phyloP scores from a whole-genome alignment of 2,113 vertebrate species.

The Pungitius pungitius region DNA sequence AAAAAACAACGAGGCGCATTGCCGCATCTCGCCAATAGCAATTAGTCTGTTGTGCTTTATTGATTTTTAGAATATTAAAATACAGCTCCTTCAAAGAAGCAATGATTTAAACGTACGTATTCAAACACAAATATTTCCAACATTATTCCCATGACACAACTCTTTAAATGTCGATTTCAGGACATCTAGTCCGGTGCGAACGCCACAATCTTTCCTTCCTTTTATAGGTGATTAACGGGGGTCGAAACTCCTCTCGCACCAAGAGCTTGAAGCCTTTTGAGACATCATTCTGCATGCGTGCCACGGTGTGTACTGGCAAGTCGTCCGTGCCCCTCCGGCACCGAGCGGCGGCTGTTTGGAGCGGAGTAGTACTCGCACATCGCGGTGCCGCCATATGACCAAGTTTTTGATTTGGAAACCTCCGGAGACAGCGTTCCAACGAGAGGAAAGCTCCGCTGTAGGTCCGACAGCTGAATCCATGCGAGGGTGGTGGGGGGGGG shows the following conservation, averaged over 20 bases:
- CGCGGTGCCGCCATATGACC: slow-evolving; percentile 61
- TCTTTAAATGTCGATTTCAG: slow-evolving; percentile 7
- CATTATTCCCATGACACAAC: not conserved
- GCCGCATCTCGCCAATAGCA: no score
- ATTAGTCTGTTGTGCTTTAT: not conserved
- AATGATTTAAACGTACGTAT: not conserved
- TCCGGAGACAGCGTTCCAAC: slow-evolving; percentile 37
- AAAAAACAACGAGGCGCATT: no score
- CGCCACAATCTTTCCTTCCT: slow-evolving; percentile 8
- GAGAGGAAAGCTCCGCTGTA: slow-evolving; percentile 49
- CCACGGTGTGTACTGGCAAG: slow-evolving; percentile 31
- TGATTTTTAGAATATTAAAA: not conserved
- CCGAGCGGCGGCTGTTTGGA: slow-evolving; percentile 41
- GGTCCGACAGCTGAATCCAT: slow-evolving; percentile 28
- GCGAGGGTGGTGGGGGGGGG: not conserved
- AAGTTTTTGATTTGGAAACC: slow-evolving; percentile 50
- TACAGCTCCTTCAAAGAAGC: not conserved
- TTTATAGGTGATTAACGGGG: slow-evolving; percentile 18
- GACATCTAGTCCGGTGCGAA: not conserved
- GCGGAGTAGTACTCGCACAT: slow-evolving; percentile 44
- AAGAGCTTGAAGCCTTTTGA: slow-evolving; percentile 46
- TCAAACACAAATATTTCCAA: not conserved
- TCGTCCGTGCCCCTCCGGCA: slow-evolving; percentile 16
- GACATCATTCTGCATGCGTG: slow-evolving; percentile 23
- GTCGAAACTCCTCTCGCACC: slow-evolving; percentile 30